These are phyloP conservation scores for Pteropus rufus DNA, from an alignment of 2,797 vertebrate species.

Conservation along the genomic window DNA sequence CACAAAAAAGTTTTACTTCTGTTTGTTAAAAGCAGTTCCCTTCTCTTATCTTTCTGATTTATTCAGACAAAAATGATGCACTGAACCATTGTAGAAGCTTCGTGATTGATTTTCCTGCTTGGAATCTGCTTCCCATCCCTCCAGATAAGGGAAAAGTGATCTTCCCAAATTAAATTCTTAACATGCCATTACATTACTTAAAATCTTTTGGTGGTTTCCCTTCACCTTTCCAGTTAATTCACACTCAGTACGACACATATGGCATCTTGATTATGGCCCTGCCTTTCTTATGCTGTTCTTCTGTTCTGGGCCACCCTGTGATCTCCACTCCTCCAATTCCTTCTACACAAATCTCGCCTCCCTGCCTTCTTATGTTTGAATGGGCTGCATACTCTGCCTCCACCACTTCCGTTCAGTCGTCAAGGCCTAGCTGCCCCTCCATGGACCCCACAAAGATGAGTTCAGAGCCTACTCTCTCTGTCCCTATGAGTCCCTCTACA, in stretches of 20 bases:
- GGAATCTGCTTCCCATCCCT: background rate
- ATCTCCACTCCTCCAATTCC: background rate
- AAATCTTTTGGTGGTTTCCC: background rate
- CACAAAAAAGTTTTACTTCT: background rate
- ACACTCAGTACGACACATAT: rapidly evolving
- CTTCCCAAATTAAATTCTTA: background rate
- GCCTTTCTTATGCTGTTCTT: background rate
- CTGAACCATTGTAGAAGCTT: background rate
- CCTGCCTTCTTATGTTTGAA: background rate
- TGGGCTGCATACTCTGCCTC: background rate
- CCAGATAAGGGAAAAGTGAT: background rate
- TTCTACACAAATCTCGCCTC: background rate
- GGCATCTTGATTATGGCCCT: background rate
- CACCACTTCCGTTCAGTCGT: background rate
- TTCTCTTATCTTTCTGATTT: background rate
- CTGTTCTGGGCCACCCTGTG: rapidly evolving
- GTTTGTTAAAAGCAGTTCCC: background rate
- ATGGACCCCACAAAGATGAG: background rate
- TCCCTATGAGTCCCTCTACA: background rate
- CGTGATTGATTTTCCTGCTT: background rate
- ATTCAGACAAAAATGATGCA: background rate
- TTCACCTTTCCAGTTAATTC: background rate
- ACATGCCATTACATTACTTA: background rate
- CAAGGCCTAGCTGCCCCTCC: background rate
- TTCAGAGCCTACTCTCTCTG: background rate